These are phyloP conservation scores for Liopterus haemorrhoidalis DNA, from an alignment of 2,888 invertebrate genomes.

Conservation along the genomic window DNA sequence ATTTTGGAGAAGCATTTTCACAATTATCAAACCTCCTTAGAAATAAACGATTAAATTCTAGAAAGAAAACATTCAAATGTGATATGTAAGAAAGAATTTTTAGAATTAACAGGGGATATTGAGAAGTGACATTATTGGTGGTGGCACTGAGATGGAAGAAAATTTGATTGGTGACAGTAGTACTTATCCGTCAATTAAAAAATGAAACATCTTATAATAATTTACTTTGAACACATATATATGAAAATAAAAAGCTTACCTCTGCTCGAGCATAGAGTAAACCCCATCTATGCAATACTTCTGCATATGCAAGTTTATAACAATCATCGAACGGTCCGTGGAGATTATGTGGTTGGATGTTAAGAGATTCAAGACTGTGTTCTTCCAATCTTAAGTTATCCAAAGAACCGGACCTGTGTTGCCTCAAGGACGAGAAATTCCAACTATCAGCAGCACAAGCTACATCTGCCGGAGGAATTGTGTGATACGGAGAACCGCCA, in stretches of 20 bases:
- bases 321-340: conserved; percentile 65
- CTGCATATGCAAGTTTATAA: conserved; percentile 82
- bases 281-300: conserved; percentile 81
- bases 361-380: conserved; percentile 36
- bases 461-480: conserved; percentile 76
- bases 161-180: not conserved
- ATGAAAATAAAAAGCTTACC: conserved; percentile 31
- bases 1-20: too few species aligned
- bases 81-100: too few species aligned
- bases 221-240: not conserved
- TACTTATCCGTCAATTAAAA: not conserved
- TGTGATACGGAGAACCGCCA: conserved; percentile 83
- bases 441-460: conserved; percentile 62
- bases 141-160: too few species aligned
- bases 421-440: conserved; percentile 63
- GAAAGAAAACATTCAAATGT: too few species aligned
- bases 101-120: too few species aligned
- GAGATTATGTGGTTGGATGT: conserved; percentile 43
- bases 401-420: conserved; percentile 74
- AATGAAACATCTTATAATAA: not conserved
- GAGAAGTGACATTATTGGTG: too few species aligned
- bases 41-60: too few species aligned
- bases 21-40: too few species aligned
- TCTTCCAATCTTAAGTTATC: conserved; percentile 59
- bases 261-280: conserved; percentile 71